These are phyloP conservation scores for Coranthus polyacanthus DNA, from an alignment of 2,797 vertebrate genomes.

Conservation along the genomic window DNA sequence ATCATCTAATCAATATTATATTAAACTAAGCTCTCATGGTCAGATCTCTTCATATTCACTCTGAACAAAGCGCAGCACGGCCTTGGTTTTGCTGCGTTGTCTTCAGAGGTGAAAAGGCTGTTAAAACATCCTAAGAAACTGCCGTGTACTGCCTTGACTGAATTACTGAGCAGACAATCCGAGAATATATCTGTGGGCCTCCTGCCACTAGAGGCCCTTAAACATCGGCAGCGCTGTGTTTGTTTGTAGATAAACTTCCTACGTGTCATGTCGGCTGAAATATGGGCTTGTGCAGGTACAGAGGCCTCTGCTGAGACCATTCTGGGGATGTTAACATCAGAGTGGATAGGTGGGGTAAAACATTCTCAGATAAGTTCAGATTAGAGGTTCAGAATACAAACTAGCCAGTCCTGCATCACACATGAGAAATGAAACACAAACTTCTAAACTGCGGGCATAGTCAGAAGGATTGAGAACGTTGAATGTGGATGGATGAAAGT, in stretches of 20 bases:
- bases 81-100: constrained; percentile 3
- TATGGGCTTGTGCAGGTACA: neutral
- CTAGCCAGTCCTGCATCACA: no score
- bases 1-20: constrained; percentile 6
- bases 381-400: no score
- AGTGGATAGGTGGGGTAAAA: no score
- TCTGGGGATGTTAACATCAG: neutral
- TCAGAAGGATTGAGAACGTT: no score
- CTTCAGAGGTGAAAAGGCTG: constrained; percentile 14
- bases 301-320: neutral
- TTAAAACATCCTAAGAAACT: constrained; percentile 16
- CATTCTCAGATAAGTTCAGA: no score
- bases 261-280: constrained; percentile 27
- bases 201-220: constrained; percentile 2
- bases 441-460: no score
- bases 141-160: constrained; percentile 24
- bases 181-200: constrained; percentile 10
- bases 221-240: constrained; percentile 17
- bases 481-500: no score
- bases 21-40: neutral
- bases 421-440: no score
- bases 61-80: neutral
- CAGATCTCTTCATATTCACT: constrained; percentile 2
- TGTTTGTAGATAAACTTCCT: constrained; percentile 27
- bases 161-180: constrained; percentile 25